Evolutionary conservation across 2,113 vertebrate species (phyloP), one percentile per base, ranked within the genome.

Genomic region (Caretta caretta): DNA sequence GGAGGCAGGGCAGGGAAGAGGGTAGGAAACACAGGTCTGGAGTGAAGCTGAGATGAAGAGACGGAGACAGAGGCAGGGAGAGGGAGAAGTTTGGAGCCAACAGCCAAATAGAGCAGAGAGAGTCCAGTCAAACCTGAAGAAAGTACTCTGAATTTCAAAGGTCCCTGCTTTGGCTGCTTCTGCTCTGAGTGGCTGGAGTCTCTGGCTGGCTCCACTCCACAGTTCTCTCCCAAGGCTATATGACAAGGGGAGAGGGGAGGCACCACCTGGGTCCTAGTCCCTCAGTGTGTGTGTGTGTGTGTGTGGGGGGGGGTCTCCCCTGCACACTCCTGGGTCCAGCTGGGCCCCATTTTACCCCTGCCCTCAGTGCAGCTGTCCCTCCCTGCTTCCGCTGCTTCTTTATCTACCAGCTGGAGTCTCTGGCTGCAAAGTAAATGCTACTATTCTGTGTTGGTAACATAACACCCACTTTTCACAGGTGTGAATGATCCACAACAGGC

Each of bases 361-460:
- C 17, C 35, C 35, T 69, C 35, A n/a, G 17, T 69, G 35, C 35
- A 69, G 62, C 3, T 12, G 6, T 69, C 35, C 6, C 62, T 35
- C 31, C 17, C 65, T 65, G 31, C 31, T 65, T n/a, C 38, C 35
- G 17, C 65, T 69, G 35, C 35, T 65, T 35, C 65, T 69, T 38
- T 10, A 69, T 9, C 16, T n/a, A 69, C 5, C 8, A 1, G 35
- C 31, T 10, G 35, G 65, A 20, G 8, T 69, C 35, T 69, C 35
- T 69, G 17, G 35, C 35, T 69, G 65, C 35, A 69, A 69, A 69
- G 35, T 20, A 69, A 69, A 19, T 69, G n/a, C 1, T 17, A 72
- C 86, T 93, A 31, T 85, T 81, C 89, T 94, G 53, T 65, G 83
- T 83, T 94, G 93, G 31, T 81, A 88, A 81, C 84, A 90, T 3